Conservation (phyloP, 1,140 invertebrate genomes). For the Drosophila kepulauana region DNA sequence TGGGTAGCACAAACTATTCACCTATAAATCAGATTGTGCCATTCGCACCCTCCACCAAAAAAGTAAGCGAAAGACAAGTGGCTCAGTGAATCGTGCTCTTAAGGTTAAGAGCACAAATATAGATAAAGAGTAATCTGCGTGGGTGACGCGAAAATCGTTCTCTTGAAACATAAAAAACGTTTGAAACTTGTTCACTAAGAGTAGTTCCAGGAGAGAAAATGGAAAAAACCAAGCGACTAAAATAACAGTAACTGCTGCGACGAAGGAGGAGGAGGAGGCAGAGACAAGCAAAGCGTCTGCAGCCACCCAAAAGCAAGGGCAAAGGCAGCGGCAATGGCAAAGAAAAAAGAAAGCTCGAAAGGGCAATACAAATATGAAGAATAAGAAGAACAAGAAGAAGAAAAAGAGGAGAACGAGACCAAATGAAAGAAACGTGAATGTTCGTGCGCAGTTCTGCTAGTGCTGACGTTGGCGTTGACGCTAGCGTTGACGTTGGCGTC, state of each 20-base stretch:
- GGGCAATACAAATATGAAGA: slow-evolving; percentile 42
- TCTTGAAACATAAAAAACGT: slow-evolving; percentile 27
- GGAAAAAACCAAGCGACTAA: slow-evolving; percentile 33
- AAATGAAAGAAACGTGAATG: slow-evolving; percentile 45
- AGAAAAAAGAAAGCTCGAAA: slow-evolving; percentile 36
- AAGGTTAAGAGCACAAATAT: slow-evolving; percentile 43
- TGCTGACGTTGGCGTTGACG: slow-evolving; percentile 30
- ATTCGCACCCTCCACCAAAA: not conserved
- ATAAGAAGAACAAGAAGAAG: slow-evolving; percentile 32
- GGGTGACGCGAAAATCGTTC: slow-evolving; percentile 3
- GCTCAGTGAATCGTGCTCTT: slow-evolving; percentile 13
- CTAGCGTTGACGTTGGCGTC: slow-evolving; percentile 17
- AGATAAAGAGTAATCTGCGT: slow-evolving; percentile 28
- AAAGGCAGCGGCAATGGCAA: slow-evolving; percentile 2
- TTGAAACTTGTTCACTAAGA: slow-evolving; percentile 44
- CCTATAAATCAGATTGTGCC: slow-evolving; percentile 34
- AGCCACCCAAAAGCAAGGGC: not conserved
- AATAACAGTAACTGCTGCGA: slow-evolving; percentile 60
- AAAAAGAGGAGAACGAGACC: slow-evolving; percentile 36
- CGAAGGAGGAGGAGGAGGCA: not conserved
- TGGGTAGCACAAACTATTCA: not conserved
- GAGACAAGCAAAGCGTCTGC: not conserved
- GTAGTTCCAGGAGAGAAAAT: slow-evolving; percentile 22
- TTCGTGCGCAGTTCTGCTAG: slow-evolving; percentile 36
- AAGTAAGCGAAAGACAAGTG: not conserved